Evolutionary conservation across 2,113 vertebrate species (phyloP), one percentile per base, ranked within the genome.

Genomic region (Cranoglanis bouderius): DNA sequence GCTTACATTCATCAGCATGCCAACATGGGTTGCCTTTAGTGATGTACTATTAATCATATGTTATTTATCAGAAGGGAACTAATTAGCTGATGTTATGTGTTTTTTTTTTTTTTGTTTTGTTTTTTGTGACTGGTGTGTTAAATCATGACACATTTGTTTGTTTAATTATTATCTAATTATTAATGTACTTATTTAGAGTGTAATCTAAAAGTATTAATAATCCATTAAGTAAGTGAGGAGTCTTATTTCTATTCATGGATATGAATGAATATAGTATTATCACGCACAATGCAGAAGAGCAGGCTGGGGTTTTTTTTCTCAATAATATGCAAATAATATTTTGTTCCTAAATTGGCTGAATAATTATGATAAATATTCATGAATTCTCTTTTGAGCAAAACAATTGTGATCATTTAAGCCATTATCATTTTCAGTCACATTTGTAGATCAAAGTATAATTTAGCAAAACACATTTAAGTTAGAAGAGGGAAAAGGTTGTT

Each of bases 291-390:
- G 35, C 24, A 4, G 38, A 61, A 29, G 6, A 38, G 19, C 13
- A 19, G 46, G 13, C 29, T 80, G 43, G n/a, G 6, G 18, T 24
- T 9, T 82, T 38, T 40, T 10, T 21, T 29, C 6, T 61, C 1
- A 14, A 29, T 40, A 83, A 40, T 83, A 83, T 83, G 81, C 81
- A 83, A 83, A 83, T 83, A 29, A 40, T 43, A 83, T 40, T 61
- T 83, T 83, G 81, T 61, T 61, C 57, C 21, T 26, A 40, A 83
- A 61, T 83, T 83, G 55, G 81, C 81, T 83, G 55, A 83, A 61
- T 59, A 61, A 83, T 83, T 61, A 61, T 43, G 32, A 61, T 83
- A 61, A 83, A 61, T 61, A 83, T 83, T 83, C 35, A 83, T 83
- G 81, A 83, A 59, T 7, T 83, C 19, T 61, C 55, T 40, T 24